phyloP scores from a whole-genome alignment of 2,113 vertebrate genomes.

The Toxostoma redivivum region DNA sequence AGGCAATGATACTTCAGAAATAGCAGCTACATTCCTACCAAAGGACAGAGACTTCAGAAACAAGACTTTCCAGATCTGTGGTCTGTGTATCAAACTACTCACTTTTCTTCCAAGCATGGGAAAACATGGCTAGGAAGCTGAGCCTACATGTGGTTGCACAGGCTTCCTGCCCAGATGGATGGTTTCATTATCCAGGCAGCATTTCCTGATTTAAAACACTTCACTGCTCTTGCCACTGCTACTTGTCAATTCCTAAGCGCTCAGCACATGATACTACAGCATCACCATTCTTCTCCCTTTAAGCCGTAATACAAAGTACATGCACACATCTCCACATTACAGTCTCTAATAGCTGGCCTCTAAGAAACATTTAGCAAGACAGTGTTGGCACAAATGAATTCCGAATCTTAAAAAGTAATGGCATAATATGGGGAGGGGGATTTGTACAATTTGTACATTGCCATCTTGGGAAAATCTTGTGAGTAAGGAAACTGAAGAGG shows the following conservation, averaged over 20 bases:
- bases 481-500: not conserved
- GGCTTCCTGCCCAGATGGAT: not conserved
- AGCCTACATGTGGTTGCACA: not conserved
- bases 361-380: not conserved
- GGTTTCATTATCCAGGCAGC: not conserved
- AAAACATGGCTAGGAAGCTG: not conserved
- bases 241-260: not conserved
- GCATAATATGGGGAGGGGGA: not conserved
- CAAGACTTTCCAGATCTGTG: not conserved
- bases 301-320: not conserved
- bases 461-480: not conserved
- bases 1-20: constrained; percentile 59
- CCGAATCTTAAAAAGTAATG: not conserved
- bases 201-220: not conserved
- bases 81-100: not conserved
- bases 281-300: not conserved
- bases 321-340: not conserved
- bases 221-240: not conserved
- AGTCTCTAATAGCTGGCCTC: not conserved
- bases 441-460: not conserved
- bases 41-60: not conserved
- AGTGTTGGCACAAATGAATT: not conserved
- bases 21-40: not conserved
- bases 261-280: not conserved
- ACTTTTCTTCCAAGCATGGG: not conserved